phyloP scores from a whole-genome alignment of 2,888 invertebrate genomes.

The Ditula angustiorana region DNA sequence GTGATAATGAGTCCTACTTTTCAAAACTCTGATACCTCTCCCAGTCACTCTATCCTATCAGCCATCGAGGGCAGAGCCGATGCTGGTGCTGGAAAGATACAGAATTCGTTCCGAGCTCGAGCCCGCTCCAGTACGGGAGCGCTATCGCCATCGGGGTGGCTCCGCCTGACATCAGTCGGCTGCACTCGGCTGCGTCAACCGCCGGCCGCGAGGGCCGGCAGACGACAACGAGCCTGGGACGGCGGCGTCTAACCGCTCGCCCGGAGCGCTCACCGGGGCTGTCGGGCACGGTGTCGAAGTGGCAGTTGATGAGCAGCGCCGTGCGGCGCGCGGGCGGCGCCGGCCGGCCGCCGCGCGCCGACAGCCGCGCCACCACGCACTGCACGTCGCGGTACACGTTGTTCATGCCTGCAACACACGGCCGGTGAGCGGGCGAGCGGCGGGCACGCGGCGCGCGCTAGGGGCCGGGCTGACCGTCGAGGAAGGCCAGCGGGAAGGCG shows the following conservation, averaged over 20 bases:
- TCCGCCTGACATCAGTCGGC: too few species aligned
- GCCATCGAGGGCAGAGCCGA: too few species aligned
- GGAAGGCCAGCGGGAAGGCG: constrained; percentile 90
- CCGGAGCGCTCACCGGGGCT: constrained; percentile 88
- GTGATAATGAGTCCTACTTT: too few species aligned
- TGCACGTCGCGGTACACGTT: constrained; percentile 93
- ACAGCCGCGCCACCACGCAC: constrained; percentile 89
- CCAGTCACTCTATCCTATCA: too few species aligned
- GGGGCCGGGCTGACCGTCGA: constrained; percentile 79
- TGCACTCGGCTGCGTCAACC: too few species aligned
- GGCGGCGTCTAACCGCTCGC: background rate
- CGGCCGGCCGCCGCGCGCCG: constrained; percentile 74
- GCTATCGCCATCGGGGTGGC: too few species aligned
- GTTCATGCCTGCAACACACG: constrained; percentile 85
- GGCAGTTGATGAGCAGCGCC: constrained; percentile 94
- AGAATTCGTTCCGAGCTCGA: too few species aligned
- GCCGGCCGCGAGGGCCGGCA: too few species aligned
- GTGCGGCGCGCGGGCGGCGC: constrained; percentile 65
- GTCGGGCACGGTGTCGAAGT: constrained; percentile 95
- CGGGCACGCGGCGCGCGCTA: background rate
- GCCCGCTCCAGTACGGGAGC: too few species aligned
- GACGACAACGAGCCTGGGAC: too few species aligned
- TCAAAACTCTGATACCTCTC: too few species aligned
- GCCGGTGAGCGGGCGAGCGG: background rate
- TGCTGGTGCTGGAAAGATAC: too few species aligned